phyloP scores from a whole-genome alignment of 2,113 vertebrate genomes.

The Zingel zingel region DNA sequence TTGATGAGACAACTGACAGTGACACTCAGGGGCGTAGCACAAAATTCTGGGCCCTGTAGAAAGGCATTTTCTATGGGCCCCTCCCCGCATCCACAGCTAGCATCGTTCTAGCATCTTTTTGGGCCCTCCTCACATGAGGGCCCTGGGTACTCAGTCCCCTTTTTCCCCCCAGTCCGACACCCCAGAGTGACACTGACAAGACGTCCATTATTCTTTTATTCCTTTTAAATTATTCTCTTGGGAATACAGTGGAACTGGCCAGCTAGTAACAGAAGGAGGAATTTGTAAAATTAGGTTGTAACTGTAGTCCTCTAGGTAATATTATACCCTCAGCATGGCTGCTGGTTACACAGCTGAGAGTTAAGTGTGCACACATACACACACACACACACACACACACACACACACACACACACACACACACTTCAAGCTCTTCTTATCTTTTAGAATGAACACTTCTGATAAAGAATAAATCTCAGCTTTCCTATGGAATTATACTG shows the following conservation, averaged over 20 bases:
- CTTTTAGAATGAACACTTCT: background rate
- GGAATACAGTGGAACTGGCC: background rate
- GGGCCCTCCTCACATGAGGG: too few species aligned
- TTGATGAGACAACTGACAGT: background rate
- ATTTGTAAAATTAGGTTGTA: conserved; percentile 14
- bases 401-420: conserved; percentile 13
- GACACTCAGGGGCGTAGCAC: too few species aligned
- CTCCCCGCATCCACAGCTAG: too few species aligned
- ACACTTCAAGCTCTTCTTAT: background rate
- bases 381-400: background rate
- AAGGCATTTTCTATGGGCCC: too few species aligned
- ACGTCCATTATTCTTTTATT: background rate
- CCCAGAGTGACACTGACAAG: background rate
- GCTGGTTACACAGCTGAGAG: conserved; percentile 35
- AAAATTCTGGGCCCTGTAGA: too few species aligned
- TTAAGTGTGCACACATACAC: background rate
- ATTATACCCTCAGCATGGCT: conserved; percentile 6
- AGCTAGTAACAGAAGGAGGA: background rate
- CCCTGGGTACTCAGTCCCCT: too few species aligned
- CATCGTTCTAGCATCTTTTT: too few species aligned
- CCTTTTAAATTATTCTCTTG: background rate
- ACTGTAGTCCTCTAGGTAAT: background rate
- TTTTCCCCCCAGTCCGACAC: too few species aligned
- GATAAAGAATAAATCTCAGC: background rate
- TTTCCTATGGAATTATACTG: too few species aligned